Percentiles rank a stretch among this genome's conserved stretches.
Conservation (phyloP, 2,797 vertebrate genomes). For the Etheostoma nigrum region DNA sequence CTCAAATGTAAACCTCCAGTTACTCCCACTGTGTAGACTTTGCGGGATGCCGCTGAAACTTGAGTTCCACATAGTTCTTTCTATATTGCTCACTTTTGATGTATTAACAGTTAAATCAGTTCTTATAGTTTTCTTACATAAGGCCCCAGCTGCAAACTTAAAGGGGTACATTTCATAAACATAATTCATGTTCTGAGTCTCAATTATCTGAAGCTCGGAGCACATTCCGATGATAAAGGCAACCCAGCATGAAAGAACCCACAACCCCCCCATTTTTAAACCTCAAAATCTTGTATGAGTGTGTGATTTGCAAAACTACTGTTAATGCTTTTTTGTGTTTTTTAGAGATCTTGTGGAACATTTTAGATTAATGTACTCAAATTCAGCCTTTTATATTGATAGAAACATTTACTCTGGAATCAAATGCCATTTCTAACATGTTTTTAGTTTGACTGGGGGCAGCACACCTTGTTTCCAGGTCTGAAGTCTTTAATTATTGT, state of each 20-base stretch:
- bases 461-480: neutral
- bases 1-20: neutral
- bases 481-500: neutral
- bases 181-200: neutral
- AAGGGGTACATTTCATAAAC: neutral
- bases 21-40: constrained; percentile 24
- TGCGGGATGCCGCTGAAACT: neutral
- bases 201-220: neutral
- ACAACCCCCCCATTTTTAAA: neutral
- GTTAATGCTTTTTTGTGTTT: constrained; percentile 46
- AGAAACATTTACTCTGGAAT: constrained; percentile 14
- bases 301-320: constrained; percentile 42
- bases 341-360: constrained; percentile 41
- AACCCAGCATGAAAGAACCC: constrained; percentile 26
- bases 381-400: constrained; percentile 10
- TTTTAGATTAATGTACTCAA: constrained; percentile 37
- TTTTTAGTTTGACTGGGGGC: neutral
- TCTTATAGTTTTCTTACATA: neutral
- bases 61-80: neutral
- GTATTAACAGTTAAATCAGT: constrained; percentile 30
- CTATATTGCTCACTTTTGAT: neutral
- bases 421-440: neutral
- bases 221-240: neutral
- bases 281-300: constrained; percentile 34
- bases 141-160: constrained; percentile 10